Percentiles rank a stretch among this genome's conserved stretches.
phyloP scores from a whole-genome alignment of 1,140 invertebrate genomes.

The Drosophila malerkotliana region DNA sequence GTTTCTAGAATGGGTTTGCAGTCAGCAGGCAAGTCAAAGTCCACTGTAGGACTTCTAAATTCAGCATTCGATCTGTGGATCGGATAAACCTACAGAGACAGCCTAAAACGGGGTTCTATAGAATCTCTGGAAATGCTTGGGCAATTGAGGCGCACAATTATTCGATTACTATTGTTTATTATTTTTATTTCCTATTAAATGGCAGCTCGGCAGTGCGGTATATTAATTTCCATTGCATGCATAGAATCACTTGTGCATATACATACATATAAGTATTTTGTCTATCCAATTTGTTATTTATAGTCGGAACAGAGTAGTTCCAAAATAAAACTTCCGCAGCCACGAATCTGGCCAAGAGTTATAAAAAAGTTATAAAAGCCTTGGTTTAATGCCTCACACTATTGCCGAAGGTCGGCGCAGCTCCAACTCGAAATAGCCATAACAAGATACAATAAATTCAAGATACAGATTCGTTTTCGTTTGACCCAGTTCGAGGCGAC shows the following conservation, averaged over 20 bases:
- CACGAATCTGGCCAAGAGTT: background rate
- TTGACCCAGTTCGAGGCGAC: constrained; percentile 59
- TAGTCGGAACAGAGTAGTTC: constrained; percentile 6
- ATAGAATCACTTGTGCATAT: background rate
- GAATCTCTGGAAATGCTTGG: constrained; percentile 17
- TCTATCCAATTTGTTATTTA: background rate
- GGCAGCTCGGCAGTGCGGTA: constrained; percentile 8
- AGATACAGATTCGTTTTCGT: constrained; percentile 60
- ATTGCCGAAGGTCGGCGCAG: constrained; percentile 40
- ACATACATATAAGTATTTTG: background rate
- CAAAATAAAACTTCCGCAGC: constrained; percentile 1
- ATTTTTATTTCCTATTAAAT: constrained; percentile 38
- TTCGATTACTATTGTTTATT: constrained; percentile 20
- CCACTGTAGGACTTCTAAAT: too few species aligned
- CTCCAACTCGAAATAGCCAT: constrained; percentile 38
- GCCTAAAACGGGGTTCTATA: constrained; percentile 12
- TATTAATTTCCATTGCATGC: background rate
- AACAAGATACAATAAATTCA: constrained; percentile 24
- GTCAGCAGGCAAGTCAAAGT: constrained; percentile 8
- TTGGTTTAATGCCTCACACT: constrained; percentile 5
- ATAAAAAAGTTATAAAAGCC: constrained; percentile 13
- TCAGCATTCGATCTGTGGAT: too few species aligned
- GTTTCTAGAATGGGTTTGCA: constrained; percentile 25
- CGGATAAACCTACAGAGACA: background rate
- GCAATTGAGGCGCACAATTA: constrained; percentile 4